These are phyloP conservation scores for Drosophila serrata DNA, from an alignment of 1,140 invertebrate species.

Conservation along the genomic window DNA sequence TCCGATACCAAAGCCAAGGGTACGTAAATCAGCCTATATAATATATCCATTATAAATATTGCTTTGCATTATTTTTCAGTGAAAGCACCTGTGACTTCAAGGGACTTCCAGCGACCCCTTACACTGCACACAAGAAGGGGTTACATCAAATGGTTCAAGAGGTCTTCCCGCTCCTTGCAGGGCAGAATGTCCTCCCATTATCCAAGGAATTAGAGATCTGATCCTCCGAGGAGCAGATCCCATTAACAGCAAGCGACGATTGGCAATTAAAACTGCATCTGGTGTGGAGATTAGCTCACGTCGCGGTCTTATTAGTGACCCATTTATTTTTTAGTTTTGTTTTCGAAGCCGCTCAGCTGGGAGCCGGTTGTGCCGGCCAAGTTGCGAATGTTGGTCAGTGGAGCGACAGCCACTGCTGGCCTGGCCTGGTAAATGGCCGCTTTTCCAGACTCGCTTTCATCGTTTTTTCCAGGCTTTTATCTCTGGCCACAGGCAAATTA, in stretches of 20 bases:
- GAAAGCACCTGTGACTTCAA: neutral
- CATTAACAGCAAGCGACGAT: slow-evolving; percentile 22
- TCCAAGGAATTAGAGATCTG: slow-evolving; percentile 9
- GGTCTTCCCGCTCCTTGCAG: neutral
- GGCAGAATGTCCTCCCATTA: slow-evolving; percentile 3
- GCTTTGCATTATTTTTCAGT: neutral
- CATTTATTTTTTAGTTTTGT: slow-evolving; percentile 25
- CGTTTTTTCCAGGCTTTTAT: slow-evolving; percentile 24
- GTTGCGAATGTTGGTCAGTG: slow-evolving; percentile 68
- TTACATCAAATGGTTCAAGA: slow-evolving; percentile 30
- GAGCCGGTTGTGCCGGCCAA: slow-evolving; percentile 48
- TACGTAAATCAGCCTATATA: neutral
- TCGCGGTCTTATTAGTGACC: slow-evolving; percentile 52
- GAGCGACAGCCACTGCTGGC: slow-evolving; percentile 51
- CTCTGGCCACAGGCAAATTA: slow-evolving; percentile 65
- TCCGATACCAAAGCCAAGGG: slow-evolving; percentile 4
- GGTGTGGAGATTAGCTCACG: slow-evolving; percentile 61
- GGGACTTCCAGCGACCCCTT: slow-evolving; percentile 13
- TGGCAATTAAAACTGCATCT: slow-evolving; percentile 75
- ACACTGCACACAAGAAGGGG: slow-evolving; percentile 13
- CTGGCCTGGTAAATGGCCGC: slow-evolving; percentile 42
- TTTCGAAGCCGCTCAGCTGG: slow-evolving; percentile 28
- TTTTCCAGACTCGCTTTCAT: slow-evolving; percentile 41
- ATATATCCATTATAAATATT: neutral
- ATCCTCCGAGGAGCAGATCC: neutral